Evolutionary conservation across 2,797 vertebrate species (phyloP).

Genomic region (Microctenopoma lineatum): DNA sequence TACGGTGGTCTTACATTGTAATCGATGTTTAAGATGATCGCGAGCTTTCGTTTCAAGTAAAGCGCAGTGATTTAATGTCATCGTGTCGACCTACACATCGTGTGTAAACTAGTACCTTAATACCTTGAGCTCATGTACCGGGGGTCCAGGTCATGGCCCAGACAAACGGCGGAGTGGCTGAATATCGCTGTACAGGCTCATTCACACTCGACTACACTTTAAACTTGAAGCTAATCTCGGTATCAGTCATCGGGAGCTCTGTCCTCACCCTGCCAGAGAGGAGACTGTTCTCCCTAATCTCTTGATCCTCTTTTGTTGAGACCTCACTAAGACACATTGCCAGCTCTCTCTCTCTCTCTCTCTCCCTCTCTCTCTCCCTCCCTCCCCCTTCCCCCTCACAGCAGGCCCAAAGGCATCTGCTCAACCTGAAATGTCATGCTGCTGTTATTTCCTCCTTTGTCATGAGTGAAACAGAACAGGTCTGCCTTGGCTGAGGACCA

Average conservation of each 20-base stretch:
- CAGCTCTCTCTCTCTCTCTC: slow-evolving; percentile 24
- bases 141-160: too few relatives aligned
- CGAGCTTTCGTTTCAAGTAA: neutral
- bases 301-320: slow-evolving; percentile 76
- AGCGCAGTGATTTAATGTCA: neutral
- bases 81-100: neutral
- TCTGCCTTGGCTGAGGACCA: slow-evolving; percentile 50
- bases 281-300: slow-evolving; percentile 70
- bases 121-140: neutral
- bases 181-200: slow-evolving; percentile 11
- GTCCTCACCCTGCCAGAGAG: slow-evolving; percentile 48
- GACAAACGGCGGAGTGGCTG: neutral
- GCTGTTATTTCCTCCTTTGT: slow-evolving; percentile 57
- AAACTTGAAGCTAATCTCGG: slow-evolving; percentile 50
- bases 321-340: slow-evolving; percentile 48
- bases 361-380: slow-evolving; percentile 4
- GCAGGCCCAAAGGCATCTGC: slow-evolving; percentile 49
- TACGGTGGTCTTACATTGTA: neutral
- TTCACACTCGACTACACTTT: slow-evolving; percentile 38
- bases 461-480: slow-evolving; percentile 59
- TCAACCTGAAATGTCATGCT: slow-evolving; percentile 56
- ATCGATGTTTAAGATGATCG: neutral
- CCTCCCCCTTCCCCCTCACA: slow-evolving; percentile 6
- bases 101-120: too few relatives aligned
- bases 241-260: slow-evolving; percentile 60